Evolutionary conservation across 2,113 vertebrate species (phyloP).

Genomic region (Origma solitaria): DNA sequence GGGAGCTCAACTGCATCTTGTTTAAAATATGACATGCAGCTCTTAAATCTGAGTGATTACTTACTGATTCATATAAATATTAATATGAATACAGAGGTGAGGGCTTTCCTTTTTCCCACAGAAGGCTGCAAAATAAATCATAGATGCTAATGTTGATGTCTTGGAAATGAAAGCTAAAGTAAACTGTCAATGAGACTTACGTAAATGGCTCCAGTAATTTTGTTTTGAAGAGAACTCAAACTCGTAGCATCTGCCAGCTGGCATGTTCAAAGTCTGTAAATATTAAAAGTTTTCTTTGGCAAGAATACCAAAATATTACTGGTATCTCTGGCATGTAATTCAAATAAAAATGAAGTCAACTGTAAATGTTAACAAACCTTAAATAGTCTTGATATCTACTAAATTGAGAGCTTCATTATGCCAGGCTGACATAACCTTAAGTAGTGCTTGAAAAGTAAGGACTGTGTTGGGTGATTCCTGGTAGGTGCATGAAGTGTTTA

Average conservation of each 20-base stretch:
- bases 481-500: background rate
- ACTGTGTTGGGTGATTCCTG: background rate
- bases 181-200: constrained; percentile 36
- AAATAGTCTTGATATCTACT: constrained; percentile 11
- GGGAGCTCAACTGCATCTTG: background rate
- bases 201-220: constrained; percentile 30
- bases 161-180: constrained; percentile 45
- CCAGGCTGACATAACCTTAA: background rate
- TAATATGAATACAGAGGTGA: background rate
- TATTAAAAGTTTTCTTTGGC: constrained; percentile 48
- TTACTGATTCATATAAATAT: constrained; percentile 11
- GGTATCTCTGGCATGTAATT: constrained; percentile 28
- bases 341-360: constrained; percentile 25
- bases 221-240: constrained; percentile 27
- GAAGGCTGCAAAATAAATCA: constrained; percentile 16
- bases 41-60: background rate
- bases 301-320: constrained; percentile 35
- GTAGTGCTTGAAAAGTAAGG: background rate
- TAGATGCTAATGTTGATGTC: constrained; percentile 16
- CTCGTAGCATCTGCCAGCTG: constrained; percentile 34
- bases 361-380: constrained; percentile 33
- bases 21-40: background rate
- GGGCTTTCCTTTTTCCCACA: background rate
- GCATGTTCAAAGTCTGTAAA: constrained; percentile 29
- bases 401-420: background rate